phyloP scores from a whole-genome alignment of 1,140 invertebrate species.

The Hylaeus anthracinus region DNA sequence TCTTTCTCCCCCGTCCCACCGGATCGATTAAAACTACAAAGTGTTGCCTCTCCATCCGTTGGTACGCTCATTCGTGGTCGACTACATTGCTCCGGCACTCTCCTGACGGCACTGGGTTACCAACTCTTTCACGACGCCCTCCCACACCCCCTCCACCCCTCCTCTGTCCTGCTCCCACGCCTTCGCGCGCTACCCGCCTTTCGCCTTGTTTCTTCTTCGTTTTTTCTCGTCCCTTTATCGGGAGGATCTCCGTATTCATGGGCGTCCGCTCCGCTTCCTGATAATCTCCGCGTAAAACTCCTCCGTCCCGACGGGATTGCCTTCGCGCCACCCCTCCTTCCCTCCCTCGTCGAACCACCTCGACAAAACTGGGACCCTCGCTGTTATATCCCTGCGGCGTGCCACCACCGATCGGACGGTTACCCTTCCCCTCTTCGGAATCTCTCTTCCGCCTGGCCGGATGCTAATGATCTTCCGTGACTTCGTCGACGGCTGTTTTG shows the following conservation, averaged over 20 bases:
- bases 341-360: too few relatives aligned
- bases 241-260: constrained; percentile 71
- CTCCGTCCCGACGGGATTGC: constrained; percentile 67
- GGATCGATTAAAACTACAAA: constrained; percentile 80
- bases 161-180: constrained; percentile 12
- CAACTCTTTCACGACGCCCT: constrained; percentile 64
- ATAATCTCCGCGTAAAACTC: constrained; percentile 73
- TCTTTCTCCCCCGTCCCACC: constrained; percentile 71
- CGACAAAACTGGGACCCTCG: constrained; percentile 35
- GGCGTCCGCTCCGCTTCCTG: constrained; percentile 66
- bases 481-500: neutral
- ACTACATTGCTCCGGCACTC: constrained; percentile 71
- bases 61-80: constrained; percentile 76
- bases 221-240: constrained; percentile 66
- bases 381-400: constrained; percentile 49
- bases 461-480: constrained; percentile 40
- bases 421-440: constrained; percentile 29
- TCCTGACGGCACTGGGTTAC: constrained; percentile 73
- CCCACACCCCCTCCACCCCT: constrained; percentile 15
- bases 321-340: constrained; percentile 48
- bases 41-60: constrained; percentile 73
- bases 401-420: constrained; percentile 40
- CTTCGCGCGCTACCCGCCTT: constrained; percentile 26
- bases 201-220: constrained; percentile 22
- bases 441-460: constrained; percentile 11